Evolutionary conservation across 2,113 vertebrate species (phyloP).

Genomic region (Otus sunia): DNA sequence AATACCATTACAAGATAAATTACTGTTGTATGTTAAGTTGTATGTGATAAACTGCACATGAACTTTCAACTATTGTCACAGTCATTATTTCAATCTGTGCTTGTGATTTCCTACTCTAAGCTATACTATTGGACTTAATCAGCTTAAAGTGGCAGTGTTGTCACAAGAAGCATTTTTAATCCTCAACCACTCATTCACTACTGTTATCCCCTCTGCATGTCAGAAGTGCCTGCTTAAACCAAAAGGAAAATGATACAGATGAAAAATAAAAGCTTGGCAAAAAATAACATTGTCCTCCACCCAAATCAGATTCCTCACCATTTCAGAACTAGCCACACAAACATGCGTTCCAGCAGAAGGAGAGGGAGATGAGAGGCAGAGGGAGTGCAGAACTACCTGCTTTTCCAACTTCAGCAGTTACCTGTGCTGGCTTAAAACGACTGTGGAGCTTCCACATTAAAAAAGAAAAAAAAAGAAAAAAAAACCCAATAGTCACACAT

Average conservation of each 20-base stretch:
- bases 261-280: background rate
- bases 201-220: background rate
- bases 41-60: background rate
- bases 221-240: background rate
- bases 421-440: background rate
- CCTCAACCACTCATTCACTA: background rate
- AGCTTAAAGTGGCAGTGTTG: background rate
- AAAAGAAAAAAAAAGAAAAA: background rate
- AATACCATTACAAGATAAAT: background rate
- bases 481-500: background rate
- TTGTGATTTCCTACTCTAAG: background rate
- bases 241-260: background rate
- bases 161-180: background rate
- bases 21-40: background rate
- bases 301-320: background rate
- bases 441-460: background rate
- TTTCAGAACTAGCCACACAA: background rate
- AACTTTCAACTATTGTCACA: background rate
- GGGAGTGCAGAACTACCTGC: background rate
- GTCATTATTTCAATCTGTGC: background rate
- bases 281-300: background rate
- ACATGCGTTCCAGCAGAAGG: background rate
- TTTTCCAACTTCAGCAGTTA: background rate
- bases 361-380: background rate
- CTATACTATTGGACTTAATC: background rate